Base-by-base conservation (phyloP, 2,797 vertebrate genomes). In the Dendrocincla tyrannina region DNA sequence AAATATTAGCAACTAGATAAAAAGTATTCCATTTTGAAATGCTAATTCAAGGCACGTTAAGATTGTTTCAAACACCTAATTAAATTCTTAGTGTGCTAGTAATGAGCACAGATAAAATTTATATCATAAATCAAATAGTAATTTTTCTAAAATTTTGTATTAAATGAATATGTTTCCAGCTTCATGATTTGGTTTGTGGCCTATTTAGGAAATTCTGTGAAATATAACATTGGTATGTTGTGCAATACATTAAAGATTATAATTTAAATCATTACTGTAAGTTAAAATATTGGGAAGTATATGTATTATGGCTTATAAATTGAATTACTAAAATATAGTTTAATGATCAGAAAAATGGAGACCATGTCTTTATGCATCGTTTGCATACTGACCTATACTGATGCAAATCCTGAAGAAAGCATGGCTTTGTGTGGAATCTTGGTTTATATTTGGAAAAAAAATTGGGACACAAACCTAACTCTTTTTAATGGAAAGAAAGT, bases 71-170 rank as follows among this genome's bases (percentile, higher is more conserved):
- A 46, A 46, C 13, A 41, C 10, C 5, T 70, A 77, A 62, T 32
- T 18, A 32, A 70, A 63, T 59, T 70, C 32, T 63, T 81, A 49
- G 16, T 11, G 1, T 49, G 5, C 4, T 85, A 2, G 0, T 73
- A 64, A 35, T 23, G 33, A 58, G 11, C 19, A 62, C 1, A 44
- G 17, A 44, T 35, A 46, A 56, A 76, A 9, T 19, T 25, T 0
- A 18, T 70, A 19, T 14, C 1, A 0, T 49, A 55, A 59, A 39
- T 8, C 5, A 9, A 5, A 30, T 35, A 64, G 14, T 11, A 0
- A 19, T 60, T 84, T 63, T 75, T 78, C 37, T 81, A 58, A 14
- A 53, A 19, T 67, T 80, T 77, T 4, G 1, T 68, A 13, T 60
- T 68, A 75, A 77, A 49, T 39, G 0, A 78, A 7, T 46, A 35